Conservation (phyloP, 2,888 invertebrate species). For the Drosophila rellima region DNA sequence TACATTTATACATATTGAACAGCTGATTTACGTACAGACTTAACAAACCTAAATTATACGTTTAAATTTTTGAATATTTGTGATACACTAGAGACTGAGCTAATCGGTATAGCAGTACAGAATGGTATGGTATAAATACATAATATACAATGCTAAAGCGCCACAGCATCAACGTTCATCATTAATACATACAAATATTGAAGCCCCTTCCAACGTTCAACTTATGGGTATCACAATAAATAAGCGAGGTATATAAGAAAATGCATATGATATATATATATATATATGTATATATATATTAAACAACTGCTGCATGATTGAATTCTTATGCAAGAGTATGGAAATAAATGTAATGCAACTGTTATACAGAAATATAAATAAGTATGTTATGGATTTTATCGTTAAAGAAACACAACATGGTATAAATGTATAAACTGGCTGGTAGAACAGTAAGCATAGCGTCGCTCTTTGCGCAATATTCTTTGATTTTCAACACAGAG, state of each 20-base stretch:
- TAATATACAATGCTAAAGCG: constrained; percentile 67
- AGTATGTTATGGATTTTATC: constrained; percentile 21
- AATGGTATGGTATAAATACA: constrained; percentile 25
- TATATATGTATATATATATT: constrained; percentile 7
- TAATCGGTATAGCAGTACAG: constrained; percentile 15
- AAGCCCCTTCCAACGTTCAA: constrained; percentile 19
- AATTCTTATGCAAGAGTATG: constrained; percentile 36
- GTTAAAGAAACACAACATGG: constrained; percentile 51
- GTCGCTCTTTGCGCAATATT: constrained; percentile 46
- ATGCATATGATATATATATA: not conserved
- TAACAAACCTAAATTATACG: constrained; percentile 47
- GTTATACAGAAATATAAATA: constrained; percentile 17
- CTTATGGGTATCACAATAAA: constrained; percentile 12
- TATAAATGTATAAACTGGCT: constrained; percentile 47
- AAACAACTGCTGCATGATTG: constrained; percentile 24
- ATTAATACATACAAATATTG: constrained; percentile 29
- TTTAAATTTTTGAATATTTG: constrained; percentile 1
- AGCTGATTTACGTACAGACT: constrained; percentile 45
- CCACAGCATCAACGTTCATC: constrained; percentile 51
- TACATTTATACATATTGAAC: constrained; percentile 39
- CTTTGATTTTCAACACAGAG: constrained; percentile 41
- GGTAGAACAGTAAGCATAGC: constrained; percentile 66
- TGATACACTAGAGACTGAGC: constrained; percentile 9
- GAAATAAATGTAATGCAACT: constrained; percentile 32
- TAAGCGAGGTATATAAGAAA: constrained; percentile 14